Base-by-base conservation (phyloP, 2,797 vertebrate species). In the Denticeps clupeoides region DNA sequence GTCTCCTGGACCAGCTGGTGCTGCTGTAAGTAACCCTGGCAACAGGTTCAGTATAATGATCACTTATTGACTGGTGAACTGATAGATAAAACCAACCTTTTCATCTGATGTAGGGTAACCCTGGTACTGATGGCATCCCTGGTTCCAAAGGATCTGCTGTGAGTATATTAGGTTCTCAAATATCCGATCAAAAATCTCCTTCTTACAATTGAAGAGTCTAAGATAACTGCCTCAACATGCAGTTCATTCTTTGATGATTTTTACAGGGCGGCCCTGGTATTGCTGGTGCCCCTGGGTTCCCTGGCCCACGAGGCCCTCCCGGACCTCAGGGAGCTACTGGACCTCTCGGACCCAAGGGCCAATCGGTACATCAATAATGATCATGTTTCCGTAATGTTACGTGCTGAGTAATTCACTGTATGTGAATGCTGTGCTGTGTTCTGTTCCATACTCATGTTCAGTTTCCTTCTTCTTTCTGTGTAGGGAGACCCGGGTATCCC, bases 251-350 rank as follows among this genome's bases (percentile, higher is more conserved):
- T 8, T 28, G 7, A 45, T 63, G 10, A 16, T 22, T 8, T 27
- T 41, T 62, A 12, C 51, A 97, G 93, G 93, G 93, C 7, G 89
- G 47, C 65, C 45, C 93, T 38, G 93, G 93, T 59, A 97, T 97
- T 71, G 89, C 92, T 58, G 93, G 93, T n/a, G 93, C 93, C 53
- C 93, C 93, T 40, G 93, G 93, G 55, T 97, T 97, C 69, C 93
- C 93, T 1, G 93, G 93, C 0, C 93, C 93, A 40, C 91, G 93
- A 48, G 93, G 93, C 18, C 91, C 93, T 8, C 93, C n/a, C n/a
- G n/a, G n/a, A n/a, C n/a, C n/a, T n/a, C n/a, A n/a, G n/a, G n/a
- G n/a, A n/a, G n/a, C n/a, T 55, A 97, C 91, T 26, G 93, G 93
- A 64, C 80, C 93, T 49, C 80, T 94, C 41, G 93, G 93, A 45